Base-by-base conservation (phyloP, 2,888 invertebrate species). In the Eristalis pertinax region DNA sequence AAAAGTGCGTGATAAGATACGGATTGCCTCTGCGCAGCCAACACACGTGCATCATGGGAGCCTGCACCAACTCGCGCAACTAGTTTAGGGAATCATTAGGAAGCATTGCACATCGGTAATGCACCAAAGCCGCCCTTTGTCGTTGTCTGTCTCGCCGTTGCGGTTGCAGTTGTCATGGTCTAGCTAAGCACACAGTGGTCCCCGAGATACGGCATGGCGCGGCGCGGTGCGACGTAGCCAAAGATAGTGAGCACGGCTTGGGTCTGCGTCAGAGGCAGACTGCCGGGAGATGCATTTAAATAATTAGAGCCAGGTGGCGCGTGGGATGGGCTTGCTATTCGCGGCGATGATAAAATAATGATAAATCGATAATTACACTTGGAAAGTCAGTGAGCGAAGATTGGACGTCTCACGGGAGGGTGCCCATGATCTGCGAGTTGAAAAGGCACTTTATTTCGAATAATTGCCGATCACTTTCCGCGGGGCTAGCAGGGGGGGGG, bases 261-360 rank as follows among this genome's bases (percentile, higher is more conserved):
- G n/a, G 43, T 64, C 50, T 19, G 32, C 8, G 38, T 35, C 63
- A 38, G 41, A 22, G 72, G 56, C 63, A 19, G 22, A 43, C 41
- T 63, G 5, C 35, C 38, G 65, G 74, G 43, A 60, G 79, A 68
- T 83, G 77, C 50, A 87, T 87, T 87, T 87, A 87, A 87, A 87
- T 87, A 87, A 87, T 87, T 87, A 87, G 84, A 87, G 79, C 87
- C 87, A 84, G 87, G 84, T 87, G 87, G 79, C 79, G 84, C 79
- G 87, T 87, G 84, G 87, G 87, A 87, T n/a, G 83, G 11, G 15
- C 67, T 41, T 62, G 24, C 64, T 35, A 24, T 5, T 60, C 60
- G 60, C 26, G 26, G 60, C 68, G 72, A 87, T 80, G 79, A 87
- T 84, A 83, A 76, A 87, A 83, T 64, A 68, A 75, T 83, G 84